Percentiles rank a stretch among this genome's conserved stretches.
phyloP scores from a whole-genome alignment of 2,888 invertebrate species.

The Agapetus fuscipes region DNA sequence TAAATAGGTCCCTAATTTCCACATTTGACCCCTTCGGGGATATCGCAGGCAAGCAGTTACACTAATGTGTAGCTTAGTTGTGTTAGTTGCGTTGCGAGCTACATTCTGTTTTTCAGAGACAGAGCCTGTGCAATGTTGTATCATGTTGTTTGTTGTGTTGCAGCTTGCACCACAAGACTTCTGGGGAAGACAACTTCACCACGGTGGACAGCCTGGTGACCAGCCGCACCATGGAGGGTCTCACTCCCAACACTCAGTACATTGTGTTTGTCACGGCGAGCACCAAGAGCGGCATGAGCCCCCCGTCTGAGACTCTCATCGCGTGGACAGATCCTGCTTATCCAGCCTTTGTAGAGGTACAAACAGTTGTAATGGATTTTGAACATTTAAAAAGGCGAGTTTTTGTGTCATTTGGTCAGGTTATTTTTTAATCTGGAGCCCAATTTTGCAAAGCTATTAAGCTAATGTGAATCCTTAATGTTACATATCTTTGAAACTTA shows the following conservation, averaged over 20 bases:
- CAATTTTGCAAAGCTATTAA: no score
- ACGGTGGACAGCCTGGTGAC: conserved; percentile 57
- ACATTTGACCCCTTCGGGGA: no score
- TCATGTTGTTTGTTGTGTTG: no score
- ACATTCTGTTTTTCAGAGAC: no score
- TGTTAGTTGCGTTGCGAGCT: no score
- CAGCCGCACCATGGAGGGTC: conserved; percentile 58
- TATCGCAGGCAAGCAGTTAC: no score
- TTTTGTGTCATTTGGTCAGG: conserved; percentile 1
- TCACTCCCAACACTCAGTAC: conserved; percentile 74
- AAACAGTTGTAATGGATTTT: conserved; percentile 22
- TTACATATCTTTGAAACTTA: no score
- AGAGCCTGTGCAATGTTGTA: no score
- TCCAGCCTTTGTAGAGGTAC: conserved; percentile 77
- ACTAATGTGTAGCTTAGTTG: no score
- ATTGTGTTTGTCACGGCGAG: conserved; percentile 69
- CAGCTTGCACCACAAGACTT: conserved; percentile 63
- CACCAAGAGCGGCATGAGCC: conserved; percentile 55
- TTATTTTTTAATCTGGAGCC: conserved; percentile 1
- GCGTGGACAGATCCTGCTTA: conserved; percentile 85
- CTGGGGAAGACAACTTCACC: conserved; percentile 50
- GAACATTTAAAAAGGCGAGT: not conserved
- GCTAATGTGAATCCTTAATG: no score
- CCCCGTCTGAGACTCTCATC: conserved; percentile 71
- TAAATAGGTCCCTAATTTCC: no score